phyloP scores from a whole-genome alignment of 1,140 invertebrate species.

The Drosophila parabipectinata region DNA sequence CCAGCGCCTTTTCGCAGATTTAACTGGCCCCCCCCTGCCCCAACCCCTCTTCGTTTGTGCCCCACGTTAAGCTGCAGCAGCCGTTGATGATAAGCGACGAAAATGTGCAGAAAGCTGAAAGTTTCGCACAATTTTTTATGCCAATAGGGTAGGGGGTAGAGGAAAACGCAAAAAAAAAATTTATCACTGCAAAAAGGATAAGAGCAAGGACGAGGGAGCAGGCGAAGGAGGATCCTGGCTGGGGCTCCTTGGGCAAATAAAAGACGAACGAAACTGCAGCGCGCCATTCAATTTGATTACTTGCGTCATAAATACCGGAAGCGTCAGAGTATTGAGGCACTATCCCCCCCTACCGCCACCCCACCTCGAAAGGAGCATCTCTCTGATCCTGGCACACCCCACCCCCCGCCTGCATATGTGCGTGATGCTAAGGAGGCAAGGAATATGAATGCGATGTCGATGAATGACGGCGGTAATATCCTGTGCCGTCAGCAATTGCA shows the following conservation, averaged over 20 bases:
- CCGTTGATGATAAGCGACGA: slow-evolving; percentile 76
- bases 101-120: slow-evolving; percentile 82
- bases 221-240: slow-evolving; percentile 26
- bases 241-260: slow-evolving; percentile 65
- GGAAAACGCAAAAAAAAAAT: slow-evolving; percentile 57
- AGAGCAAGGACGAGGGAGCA: slow-evolving; percentile 1
- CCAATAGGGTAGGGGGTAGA: slow-evolving; percentile 6
- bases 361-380: background rate
- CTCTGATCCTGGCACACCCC: background rate
- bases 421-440: slow-evolving; percentile 51
- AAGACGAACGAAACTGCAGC: slow-evolving; percentile 70
- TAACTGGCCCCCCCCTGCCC: background rate
- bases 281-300: slow-evolving; percentile 81
- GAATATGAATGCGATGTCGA: slow-evolving; percentile 62
- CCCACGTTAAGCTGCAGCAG: slow-evolving; percentile 65
- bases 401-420: slow-evolving; percentile 37
- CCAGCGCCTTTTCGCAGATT: slow-evolving; percentile 16
- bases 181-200: slow-evolving; percentile 65
- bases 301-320: slow-evolving; percentile 82
- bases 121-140: slow-evolving; percentile 80
- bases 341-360: slow-evolving; percentile 8
- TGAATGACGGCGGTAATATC: slow-evolving; percentile 82
- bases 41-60: background rate
- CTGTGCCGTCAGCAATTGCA: slow-evolving; percentile 73
- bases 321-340: slow-evolving; percentile 78